A percentile compares a stretch with the other conserved stretches of the same genome.
phyloP scores from a whole-genome alignment of 2,113 vertebrate genomes.

The Ornithorhynchus anatinus region DNA sequence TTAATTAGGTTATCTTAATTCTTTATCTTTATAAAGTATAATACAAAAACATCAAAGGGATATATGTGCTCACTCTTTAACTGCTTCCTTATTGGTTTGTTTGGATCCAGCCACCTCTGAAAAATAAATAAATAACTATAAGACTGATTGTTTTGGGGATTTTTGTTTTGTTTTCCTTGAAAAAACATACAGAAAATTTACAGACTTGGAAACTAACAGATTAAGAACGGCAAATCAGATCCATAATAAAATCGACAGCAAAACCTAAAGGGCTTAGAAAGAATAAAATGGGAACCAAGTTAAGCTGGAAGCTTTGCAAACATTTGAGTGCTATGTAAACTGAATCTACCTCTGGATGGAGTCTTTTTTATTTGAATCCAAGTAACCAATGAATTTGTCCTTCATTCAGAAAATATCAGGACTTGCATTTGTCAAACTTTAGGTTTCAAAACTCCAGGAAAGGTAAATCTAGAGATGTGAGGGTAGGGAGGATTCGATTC shows the following conservation, averaged over 20 bases:
- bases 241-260: not conserved
- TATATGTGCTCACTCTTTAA: slow-evolving; percentile 91
- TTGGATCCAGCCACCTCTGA: slow-evolving; percentile 98
- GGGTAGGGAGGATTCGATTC: too few species aligned
- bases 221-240: slow-evolving; percentile 2
- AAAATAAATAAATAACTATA: slow-evolving; percentile 59
- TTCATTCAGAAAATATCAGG: too few species aligned
- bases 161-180: not conserved
- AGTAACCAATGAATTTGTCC: too few species aligned
- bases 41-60: slow-evolving; percentile 50
- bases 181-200: not conserved
- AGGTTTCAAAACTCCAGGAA: too few species aligned
- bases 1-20: slow-evolving; percentile 64
- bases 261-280: not conserved
- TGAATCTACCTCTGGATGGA: too few species aligned
- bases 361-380: too few species aligned
- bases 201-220: not conserved
- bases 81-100: slow-evolving; percentile 98
- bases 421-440: too few species aligned
- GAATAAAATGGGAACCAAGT: too few species aligned
- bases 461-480: too few species aligned
- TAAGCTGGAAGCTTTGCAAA: too few species aligned
- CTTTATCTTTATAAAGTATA: slow-evolving; percentile 33
- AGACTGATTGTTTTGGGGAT: slow-evolving; percentile 42
- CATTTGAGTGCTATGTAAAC: too few species aligned